A percentile compares a stretch with the other conserved stretches of the same genome.
Evolutionary conservation across 2,888 invertebrate genomes (phyloP).

Genomic region (Dicycla oo): DNA sequence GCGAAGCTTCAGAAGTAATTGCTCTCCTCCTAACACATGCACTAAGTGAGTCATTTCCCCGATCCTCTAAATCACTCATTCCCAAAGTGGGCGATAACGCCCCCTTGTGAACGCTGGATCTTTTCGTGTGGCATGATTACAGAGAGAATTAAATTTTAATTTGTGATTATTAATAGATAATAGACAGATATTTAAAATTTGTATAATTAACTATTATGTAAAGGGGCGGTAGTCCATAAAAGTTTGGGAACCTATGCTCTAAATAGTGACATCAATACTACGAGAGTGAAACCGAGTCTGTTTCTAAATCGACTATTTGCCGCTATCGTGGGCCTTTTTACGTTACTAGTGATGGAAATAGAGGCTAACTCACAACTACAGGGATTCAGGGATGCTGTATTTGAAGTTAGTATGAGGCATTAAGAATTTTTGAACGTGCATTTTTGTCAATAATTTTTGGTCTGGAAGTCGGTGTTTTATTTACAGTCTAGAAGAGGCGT

Average conservation of each 20-base stretch:
- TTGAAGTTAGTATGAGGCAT: not conserved
- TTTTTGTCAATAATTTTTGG: conserved; percentile 1
- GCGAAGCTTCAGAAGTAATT: not conserved
- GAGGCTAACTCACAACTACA: not conserved
- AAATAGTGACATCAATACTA: conserved; percentile 7
- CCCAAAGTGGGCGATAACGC: too few relatives aligned
- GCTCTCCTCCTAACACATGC: not conserved
- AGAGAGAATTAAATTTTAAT: too few relatives aligned
- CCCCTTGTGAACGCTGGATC: too few relatives aligned
- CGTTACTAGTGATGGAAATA: conserved; percentile 25
- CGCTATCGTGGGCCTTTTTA: conserved; percentile 12
- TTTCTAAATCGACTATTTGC: conserved; percentile 19
- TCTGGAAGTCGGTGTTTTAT: not conserved
- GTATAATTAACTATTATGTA: too few relatives aligned
- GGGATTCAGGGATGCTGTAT: conserved; percentile 6
- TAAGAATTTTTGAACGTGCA: not conserved
- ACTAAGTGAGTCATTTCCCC: conserved; percentile 10
- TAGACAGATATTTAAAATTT: too few relatives aligned
- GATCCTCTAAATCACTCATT: conserved; percentile 21
- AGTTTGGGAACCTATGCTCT: too few relatives aligned
- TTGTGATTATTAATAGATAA: too few relatives aligned
- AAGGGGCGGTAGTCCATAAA: too few relatives aligned
- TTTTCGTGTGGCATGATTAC: too few relatives aligned
- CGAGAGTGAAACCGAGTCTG: conserved; percentile 11
- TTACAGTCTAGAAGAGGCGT: not conserved